Evolutionary conservation across 2,888 invertebrate species (phyloP), one percentile per base, ranked within the genome.

Genomic region (Erebia palarica): DNA sequence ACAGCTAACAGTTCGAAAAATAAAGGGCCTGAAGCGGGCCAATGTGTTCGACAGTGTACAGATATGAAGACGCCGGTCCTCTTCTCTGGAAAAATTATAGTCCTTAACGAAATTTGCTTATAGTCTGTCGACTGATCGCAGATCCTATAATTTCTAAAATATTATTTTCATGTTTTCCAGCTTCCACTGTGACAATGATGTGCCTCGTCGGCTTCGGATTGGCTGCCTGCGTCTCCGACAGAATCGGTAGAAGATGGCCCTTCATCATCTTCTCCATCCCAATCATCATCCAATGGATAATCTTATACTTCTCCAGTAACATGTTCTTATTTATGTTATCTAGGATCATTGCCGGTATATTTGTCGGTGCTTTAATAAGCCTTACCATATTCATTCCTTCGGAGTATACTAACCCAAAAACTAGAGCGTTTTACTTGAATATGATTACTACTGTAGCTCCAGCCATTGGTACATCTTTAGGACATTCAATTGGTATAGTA

Each of bases 341-440:
- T 0, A 80, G 79, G 27, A 61, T 78, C 0, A 47, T 80, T 16
- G 77, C 78, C 0, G 82, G 81, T 8, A 66, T 79, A 4, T 75
- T 76, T 0, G 57, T 21, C 1, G 66, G 66, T 0, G 66, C 18
- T 2, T n/a, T 66, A 9, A 0, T 57, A 1, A 10, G 1, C 3
- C 21, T 78, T 4, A 74, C 74, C 9, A 71, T 77, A 21, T 53
- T 79, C 18, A 68, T 74, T 0, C 76, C 78, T 27, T 78, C 76
- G 1, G 81, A 82, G 67, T 82, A 80, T 60, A 77, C 76, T 0
- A 69, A 75, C 5, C 77, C 80, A 1, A 73, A 75, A 9, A 75
- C 73, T 1, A 73, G 81, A 74, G 76, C 76, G 10, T 71, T 79
- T 36, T 78, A 72, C 13, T 47, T 78, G 10, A 77, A 74, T 21